Conservation (phyloP, 2,888 invertebrate species). For the Andrena trimmerana region DNA sequence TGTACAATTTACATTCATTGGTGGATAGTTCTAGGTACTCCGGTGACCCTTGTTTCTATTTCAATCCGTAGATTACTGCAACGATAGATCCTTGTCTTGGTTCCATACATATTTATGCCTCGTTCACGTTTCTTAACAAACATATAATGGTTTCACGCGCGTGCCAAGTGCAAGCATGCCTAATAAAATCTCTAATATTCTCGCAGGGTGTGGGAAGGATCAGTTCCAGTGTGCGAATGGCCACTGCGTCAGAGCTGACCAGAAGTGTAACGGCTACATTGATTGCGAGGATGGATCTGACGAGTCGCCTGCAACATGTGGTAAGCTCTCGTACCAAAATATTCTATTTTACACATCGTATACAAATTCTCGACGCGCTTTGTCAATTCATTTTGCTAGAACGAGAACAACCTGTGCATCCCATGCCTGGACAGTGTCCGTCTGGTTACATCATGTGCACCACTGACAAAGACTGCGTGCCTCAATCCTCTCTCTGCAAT, state of each 20-base stretch:
- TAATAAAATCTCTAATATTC: slow-evolving; percentile 20
- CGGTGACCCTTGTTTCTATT: slow-evolving; percentile 33
- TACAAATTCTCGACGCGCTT: neutral
- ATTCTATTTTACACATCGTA: too few relatives aligned
- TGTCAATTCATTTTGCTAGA: neutral
- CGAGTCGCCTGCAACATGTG: slow-evolving; percentile 78
- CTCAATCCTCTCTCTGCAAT: slow-evolving; percentile 86
- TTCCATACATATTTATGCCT: slow-evolving; percentile 47
- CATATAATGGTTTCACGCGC: slow-evolving; percentile 2
- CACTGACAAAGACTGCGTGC: slow-evolving; percentile 83
- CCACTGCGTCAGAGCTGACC: slow-evolving; percentile 86
- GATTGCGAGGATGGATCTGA: slow-evolving; percentile 86
- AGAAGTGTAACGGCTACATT: slow-evolving; percentile 85
- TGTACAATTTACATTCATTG: slow-evolving; percentile 13
- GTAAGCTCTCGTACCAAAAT: slow-evolving; percentile 62
- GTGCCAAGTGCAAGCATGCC: neutral
- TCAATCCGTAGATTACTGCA: slow-evolving; percentile 60
- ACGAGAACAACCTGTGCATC: slow-evolving; percentile 57
- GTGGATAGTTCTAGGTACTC: slow-evolving; percentile 45
- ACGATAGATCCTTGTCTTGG: slow-evolving; percentile 42
- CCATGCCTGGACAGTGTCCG: slow-evolving; percentile 78
- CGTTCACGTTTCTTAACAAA: slow-evolving; percentile 34
- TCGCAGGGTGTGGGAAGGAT: slow-evolving; percentile 88
- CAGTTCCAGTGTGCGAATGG: slow-evolving; percentile 90
- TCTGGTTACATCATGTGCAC: slow-evolving; percentile 83